Evolutionary conservation across 2,797 vertebrate species (phyloP), one percentile per base, ranked within the genome.

Genomic region (Triplophysa bombifrons): DNA sequence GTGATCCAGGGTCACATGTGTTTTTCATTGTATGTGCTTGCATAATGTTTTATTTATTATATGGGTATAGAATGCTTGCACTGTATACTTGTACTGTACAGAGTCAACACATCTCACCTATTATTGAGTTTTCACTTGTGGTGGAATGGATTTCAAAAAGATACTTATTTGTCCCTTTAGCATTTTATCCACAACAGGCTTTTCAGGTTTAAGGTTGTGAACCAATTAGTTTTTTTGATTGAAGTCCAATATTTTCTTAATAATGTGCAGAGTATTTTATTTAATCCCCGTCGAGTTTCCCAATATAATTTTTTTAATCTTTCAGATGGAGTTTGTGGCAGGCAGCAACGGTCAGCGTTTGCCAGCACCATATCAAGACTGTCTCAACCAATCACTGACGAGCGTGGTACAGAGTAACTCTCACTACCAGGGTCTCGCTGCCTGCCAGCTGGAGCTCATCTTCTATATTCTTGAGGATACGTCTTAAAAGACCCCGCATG

Each of bases 391-490:
- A 83, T 96, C 96, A 89, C 90, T 99, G 91, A 95, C 96, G 72
- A 96, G 97, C 0, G 96, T 99, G 89, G 96, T 99, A 87, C 96
- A 97, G 87, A 96, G 97, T 88, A 96, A 96, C 90, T 95, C 96
- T 65, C 95, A 95, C 87, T 96, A 96, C 92, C 91, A 96, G 82
- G 95, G 92, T 5, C 95, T 97, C 58, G 94, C 95, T 81, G 95
- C 96, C 1, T 88, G 96, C 8, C 94, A 96, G 83, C 96, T 99
- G 94, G 98, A 99, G 91, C 95, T 99, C 83, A 95, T 98, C 91
- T 99, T 99, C 92, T 99, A 98, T 94, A 98, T 99, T 90, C 93
- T 99, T 89, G 98, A 99, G 90, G 97, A 97, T 92, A 96, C 98
- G 89, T 95, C 95, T 78, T 99, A 98, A 88, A 3, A 72, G 41